Conservation (phyloP, 2,113 vertebrate species). For the Calyptommatus sinebrachiatus region DNA sequence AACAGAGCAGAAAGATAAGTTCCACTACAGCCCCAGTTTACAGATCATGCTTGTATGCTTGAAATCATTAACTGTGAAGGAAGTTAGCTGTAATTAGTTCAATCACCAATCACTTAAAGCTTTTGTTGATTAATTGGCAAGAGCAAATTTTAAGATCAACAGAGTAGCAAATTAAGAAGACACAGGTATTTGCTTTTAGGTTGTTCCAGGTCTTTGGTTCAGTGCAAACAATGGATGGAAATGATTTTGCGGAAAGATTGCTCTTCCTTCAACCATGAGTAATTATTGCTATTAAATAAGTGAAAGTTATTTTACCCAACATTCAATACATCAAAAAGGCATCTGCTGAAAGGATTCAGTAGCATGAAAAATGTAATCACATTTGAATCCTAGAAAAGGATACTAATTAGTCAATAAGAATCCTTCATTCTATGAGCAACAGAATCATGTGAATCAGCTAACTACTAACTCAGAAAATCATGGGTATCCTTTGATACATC, state of each 20-base stretch:
- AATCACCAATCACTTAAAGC: neutral
- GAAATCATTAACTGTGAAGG: neutral
- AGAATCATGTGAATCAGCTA: neutral
- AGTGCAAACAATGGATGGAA: neutral
- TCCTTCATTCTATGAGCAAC: neutral
- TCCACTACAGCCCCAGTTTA: neutral
- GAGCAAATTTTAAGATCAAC: neutral
- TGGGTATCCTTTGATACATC: neutral
- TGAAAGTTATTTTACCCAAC: neutral
- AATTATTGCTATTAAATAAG: neutral
- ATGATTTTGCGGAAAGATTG: neutral
- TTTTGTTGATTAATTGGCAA: neutral
- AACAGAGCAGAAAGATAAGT: neutral
- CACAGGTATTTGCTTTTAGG: neutral
- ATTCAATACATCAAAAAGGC: slow-evolving; percentile 3
- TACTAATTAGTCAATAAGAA: neutral
- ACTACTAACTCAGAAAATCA: neutral
- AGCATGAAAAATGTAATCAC: neutral
- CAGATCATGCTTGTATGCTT: neutral
- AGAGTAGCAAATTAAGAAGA: neutral
- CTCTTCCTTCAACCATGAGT: neutral
- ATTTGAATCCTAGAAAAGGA: neutral
- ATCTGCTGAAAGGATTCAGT: neutral
- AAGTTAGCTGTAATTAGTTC: neutral
- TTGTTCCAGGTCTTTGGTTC: neutral